Conservation (phyloP, 2,113 vertebrate species). For the Apeltes quadracus region DNA sequence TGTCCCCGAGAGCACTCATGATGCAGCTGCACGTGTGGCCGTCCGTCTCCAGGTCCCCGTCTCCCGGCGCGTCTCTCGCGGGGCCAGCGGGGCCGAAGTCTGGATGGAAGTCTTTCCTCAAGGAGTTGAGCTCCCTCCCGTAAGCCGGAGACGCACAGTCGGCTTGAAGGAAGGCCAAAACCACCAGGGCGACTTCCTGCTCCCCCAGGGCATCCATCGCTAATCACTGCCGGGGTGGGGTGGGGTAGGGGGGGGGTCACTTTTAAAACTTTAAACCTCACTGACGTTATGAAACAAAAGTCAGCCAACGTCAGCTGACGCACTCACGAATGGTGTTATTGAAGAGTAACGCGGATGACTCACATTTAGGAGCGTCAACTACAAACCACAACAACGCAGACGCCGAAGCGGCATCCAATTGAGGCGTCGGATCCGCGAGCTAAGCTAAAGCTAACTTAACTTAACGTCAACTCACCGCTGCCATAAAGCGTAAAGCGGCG, state of each 20-base stretch:
- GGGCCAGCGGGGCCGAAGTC: slow-evolving; percentile 15
- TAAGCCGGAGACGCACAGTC: slow-evolving; percentile 16
- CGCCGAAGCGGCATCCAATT: too few species aligned
- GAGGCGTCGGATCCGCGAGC: too few species aligned
- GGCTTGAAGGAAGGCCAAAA: slow-evolving; percentile 71
- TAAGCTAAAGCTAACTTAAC: not conserved
- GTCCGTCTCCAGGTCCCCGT: slow-evolving; percentile 72
- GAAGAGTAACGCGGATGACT: too few species aligned
- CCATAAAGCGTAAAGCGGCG: not conserved
- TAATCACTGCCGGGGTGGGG: not conserved
- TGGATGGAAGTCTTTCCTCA: slow-evolving; percentile 16
- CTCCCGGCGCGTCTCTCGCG: not conserved
- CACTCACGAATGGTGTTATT: too few species aligned
- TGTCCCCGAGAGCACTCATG: not conserved
- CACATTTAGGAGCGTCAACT: too few species aligned
- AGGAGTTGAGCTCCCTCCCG: slow-evolving; percentile 26
- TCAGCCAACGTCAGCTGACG: too few species aligned
- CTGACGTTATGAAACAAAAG: too few species aligned
- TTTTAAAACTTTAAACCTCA: too few species aligned
- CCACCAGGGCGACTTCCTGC: slow-evolving; percentile 41
- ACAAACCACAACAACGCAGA: too few species aligned
- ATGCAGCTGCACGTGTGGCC: slow-evolving; percentile 46
- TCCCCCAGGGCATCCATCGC: slow-evolving; percentile 53
- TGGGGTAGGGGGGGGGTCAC: too few species aligned
- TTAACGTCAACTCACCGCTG: not conserved